A percentile compares a stretch with the other conserved stretches of the same genome.
phyloP scores from a whole-genome alignment of 2,113 vertebrate species.

The Scomber japonicus region DNA sequence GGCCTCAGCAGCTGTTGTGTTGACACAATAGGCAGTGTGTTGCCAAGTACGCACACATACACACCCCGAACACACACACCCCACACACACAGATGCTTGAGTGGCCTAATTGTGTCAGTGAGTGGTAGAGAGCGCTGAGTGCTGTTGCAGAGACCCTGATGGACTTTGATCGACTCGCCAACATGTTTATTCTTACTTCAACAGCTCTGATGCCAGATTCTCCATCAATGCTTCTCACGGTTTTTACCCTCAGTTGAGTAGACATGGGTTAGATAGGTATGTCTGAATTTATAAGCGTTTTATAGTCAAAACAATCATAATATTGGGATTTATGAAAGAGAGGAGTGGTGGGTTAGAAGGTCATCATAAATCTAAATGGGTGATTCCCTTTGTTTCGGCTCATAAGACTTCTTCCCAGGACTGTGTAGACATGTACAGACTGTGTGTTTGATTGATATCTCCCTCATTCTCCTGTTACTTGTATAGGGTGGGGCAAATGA shows the following conservation, averaged over 20 bases:
- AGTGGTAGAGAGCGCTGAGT: not conserved
- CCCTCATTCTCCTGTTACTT: too few relatives aligned
- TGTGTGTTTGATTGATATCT: too few relatives aligned
- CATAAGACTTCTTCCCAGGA: too few relatives aligned
- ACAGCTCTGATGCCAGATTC: not conserved
- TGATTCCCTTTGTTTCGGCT: too few relatives aligned
- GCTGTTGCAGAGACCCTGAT: slow-evolving; percentile 30
- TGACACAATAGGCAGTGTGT: slow-evolving; percentile 57
- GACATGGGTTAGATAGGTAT: too few relatives aligned
- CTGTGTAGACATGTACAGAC: too few relatives aligned
- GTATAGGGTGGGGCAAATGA: too few relatives aligned
- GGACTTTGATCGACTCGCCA: slow-evolving; percentile 15
- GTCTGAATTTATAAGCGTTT: not conserved
- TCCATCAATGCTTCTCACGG: not conserved
- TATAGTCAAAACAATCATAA: not conserved
- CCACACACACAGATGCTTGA: not conserved
- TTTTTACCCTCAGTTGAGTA: not conserved
- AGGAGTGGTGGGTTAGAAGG: not conserved
- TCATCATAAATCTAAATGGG: too few relatives aligned
- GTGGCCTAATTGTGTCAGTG: slow-evolving; percentile 44
- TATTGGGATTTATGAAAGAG: not conserved
- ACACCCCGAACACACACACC: not conserved
- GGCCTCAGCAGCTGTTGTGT: slow-evolving; percentile 52
- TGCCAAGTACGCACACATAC: slow-evolving; percentile 28
- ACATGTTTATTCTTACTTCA: slow-evolving; percentile 25